Percentiles rank a stretch among this genome's conserved stretches.
Evolutionary conservation across 92 coral and sea anemone species (phyloP).

Genomic region (Epizoanthus illoricatus): DNA sequence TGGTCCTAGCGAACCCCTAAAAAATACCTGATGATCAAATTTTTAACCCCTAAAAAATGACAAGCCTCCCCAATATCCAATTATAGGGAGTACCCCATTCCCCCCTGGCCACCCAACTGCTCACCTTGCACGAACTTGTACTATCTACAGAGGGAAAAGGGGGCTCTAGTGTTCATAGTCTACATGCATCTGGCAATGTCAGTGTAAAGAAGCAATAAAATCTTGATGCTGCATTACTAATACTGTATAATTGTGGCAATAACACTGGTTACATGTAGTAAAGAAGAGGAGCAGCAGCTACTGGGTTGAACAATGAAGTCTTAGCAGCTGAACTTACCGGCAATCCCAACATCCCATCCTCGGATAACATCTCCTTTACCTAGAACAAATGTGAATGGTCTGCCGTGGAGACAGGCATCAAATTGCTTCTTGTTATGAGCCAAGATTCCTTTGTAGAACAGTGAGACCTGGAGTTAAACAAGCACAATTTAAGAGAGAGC

Average conservation of each 20-base stretch:
- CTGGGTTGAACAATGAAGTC: not conserved
- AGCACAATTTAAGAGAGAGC: not conserved
- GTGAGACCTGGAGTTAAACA: slow-evolving; percentile 37
- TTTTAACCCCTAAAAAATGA: too few relatives aligned
- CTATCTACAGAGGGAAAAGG: too few relatives aligned
- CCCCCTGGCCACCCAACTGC: too few relatives aligned
- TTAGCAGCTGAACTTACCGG: slow-evolving; percentile 37
- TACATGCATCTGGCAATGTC: too few relatives aligned
- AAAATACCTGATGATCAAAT: too few relatives aligned
- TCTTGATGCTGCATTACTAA: too few relatives aligned
- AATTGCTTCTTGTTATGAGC: slow-evolving; percentile 67
- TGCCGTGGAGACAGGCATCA: slow-evolving; percentile 61
- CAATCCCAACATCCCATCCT: slow-evolving; percentile 76
- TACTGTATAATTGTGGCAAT: not conserved
- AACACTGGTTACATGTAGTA: not conserved
- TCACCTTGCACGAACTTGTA: too few relatives aligned
- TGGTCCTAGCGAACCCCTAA: too few relatives aligned
- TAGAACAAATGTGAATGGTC: slow-evolving; percentile 56
- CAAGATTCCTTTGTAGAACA: slow-evolving; percentile 63
- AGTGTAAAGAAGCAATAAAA: too few relatives aligned
- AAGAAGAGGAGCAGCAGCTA: not conserved
- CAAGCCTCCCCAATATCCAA: too few relatives aligned
- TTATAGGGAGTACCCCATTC: too few relatives aligned
- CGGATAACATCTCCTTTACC: slow-evolving; percentile 67
- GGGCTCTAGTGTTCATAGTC: too few relatives aligned